Percentiles rank a stretch among this genome's conserved stretches.
Conservation (phyloP, 2,113 vertebrate genomes). For the Carassius carassius region DNA sequence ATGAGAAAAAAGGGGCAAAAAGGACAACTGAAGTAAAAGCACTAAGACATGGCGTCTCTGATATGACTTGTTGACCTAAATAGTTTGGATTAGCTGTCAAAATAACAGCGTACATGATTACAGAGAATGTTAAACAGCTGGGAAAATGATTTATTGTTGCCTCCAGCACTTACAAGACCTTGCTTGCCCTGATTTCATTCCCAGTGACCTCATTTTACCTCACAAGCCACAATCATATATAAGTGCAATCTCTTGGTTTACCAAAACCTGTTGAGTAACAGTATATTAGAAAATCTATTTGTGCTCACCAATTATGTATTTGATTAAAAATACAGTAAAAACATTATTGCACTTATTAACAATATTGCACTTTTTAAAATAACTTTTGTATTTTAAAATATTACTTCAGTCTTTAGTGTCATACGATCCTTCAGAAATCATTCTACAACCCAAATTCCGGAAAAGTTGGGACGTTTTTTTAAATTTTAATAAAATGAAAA, state of each 20-base stretch:
- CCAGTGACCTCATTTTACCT: neutral
- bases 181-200: neutral
- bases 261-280: neutral
- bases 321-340: neutral
- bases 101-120: neutral
- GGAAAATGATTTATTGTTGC: neutral
- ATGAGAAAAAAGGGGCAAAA: slow-evolving; percentile 2
- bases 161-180: neutral
- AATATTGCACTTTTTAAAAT: neutral
- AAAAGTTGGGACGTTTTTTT: too few relatives aligned
- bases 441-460: too few relatives aligned
- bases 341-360: neutral
- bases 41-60: neutral
- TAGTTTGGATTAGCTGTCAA: slow-evolving; percentile 1
- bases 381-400: neutral
- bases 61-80: slow-evolving; percentile 1
- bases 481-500: too few relatives aligned
- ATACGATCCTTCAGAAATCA: neutral
- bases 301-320: neutral
- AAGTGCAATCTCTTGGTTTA: neutral
- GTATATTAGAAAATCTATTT: neutral
- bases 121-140: neutral
- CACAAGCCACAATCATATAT: neutral
- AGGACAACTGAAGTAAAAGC: neutral
- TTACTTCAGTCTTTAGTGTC: neutral